These are phyloP conservation scores for Zeus faber DNA, from an alignment of 2,113 vertebrate genomes.

Conservation along the genomic window DNA sequence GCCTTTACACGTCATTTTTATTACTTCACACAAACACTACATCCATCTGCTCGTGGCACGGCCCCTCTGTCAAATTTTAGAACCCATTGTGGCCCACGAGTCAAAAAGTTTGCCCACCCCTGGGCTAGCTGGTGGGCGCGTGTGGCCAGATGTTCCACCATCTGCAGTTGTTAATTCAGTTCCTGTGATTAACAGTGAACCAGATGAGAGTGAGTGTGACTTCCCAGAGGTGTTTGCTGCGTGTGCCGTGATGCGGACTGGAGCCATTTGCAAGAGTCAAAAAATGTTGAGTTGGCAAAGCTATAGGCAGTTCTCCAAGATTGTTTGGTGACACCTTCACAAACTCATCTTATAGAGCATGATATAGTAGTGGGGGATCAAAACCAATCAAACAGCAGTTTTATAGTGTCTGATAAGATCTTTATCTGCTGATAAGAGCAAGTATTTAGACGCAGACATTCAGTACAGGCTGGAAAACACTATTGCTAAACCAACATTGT, in stretches of 20 bases:
- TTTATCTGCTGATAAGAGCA: background rate
- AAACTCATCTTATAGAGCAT: conserved; percentile 8
- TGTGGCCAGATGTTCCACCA: background rate
- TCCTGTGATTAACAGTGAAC: background rate
- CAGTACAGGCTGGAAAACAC: conserved; percentile 11
- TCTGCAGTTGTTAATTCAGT: too few relatives aligned
- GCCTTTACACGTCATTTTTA: too few relatives aligned
- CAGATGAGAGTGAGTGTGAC: background rate
- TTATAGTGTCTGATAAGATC: background rate
- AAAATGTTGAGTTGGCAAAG: too few relatives aligned
- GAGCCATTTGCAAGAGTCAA: too few relatives aligned
- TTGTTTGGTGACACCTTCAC: conserved; percentile 8
- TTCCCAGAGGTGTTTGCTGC: background rate
- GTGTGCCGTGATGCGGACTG: background rate
- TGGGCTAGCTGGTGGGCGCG: background rate
- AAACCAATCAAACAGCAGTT: conserved; percentile 9
- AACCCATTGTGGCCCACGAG: too few relatives aligned
- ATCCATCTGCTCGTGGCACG: too few relatives aligned
- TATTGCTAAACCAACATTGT: conserved; percentile 3
- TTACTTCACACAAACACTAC: too few relatives aligned
- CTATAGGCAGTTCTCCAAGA: background rate
- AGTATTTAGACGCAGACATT: conserved; percentile 7
- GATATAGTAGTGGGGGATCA: conserved; percentile 9
- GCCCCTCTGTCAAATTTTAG: too few relatives aligned
- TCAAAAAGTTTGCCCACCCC: too few relatives aligned